These are phyloP conservation scores for Mycetomoellerius zeteki DNA, from an alignment of 1,140 invertebrate genomes.

Conservation along the genomic window DNA sequence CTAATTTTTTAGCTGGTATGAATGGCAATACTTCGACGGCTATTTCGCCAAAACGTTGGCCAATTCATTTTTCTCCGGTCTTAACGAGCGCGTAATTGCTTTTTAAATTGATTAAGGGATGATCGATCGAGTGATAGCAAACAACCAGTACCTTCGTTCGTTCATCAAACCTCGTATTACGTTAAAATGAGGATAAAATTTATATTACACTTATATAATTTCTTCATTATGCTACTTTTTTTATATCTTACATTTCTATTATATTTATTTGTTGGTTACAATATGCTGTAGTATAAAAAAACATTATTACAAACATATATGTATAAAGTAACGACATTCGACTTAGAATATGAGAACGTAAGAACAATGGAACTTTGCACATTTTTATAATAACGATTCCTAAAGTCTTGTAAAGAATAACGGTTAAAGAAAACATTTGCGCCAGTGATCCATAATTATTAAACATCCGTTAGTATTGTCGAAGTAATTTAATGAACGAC, in stretches of 20 bases:
- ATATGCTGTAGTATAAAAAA: background rate
- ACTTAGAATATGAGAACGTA: background rate
- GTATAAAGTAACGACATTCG: background rate
- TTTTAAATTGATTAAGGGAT: slow-evolving; percentile 76
- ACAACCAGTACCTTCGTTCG: background rate
- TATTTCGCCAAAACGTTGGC: slow-evolving; percentile 32
- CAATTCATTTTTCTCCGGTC: slow-evolving; percentile 63
- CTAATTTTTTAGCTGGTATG: slow-evolving; percentile 34
- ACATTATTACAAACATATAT: background rate
- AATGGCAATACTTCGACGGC: slow-evolving; percentile 62
- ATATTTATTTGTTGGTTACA: background rate
- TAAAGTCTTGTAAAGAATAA: slow-evolving; percentile 42
- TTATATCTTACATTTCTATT: background rate
- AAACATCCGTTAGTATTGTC: slow-evolving; percentile 42
- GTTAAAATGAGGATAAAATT: slow-evolving; percentile 13
- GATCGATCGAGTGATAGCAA: slow-evolving; percentile 67
- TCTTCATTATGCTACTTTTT: background rate
- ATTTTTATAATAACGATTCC: slow-evolving; percentile 21
- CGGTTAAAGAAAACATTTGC: background rate
- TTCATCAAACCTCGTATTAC: slow-evolving; percentile 43
- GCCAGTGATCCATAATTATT: slow-evolving; percentile 35
- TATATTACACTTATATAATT: slow-evolving; percentile 14
- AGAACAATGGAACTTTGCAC: background rate
- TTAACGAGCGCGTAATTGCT: slow-evolving; percentile 76
- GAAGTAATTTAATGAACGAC: slow-evolving; percentile 60